Conservation (phyloP, 2,113 vertebrate species). For the Telmatochromis bifrenatus region DNA sequence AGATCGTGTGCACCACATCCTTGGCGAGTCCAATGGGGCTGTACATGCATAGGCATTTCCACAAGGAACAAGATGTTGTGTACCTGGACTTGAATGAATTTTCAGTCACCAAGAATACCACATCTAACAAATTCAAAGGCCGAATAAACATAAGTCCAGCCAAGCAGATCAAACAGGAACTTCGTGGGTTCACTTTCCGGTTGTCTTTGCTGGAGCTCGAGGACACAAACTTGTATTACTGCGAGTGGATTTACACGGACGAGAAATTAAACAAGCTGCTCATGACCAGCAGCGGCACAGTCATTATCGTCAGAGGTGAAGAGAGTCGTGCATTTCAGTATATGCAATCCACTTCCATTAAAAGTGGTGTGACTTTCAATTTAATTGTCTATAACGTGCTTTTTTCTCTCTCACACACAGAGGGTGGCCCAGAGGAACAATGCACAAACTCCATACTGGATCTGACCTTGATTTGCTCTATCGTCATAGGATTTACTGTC, state of each 20-base stretch:
- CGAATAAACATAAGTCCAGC: not conserved
- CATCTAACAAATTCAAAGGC: fast-evolving
- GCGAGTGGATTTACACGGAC: conserved; percentile 2
- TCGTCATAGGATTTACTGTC: not conserved
- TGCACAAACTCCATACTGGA: not conserved
- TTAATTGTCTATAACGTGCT: not conserved
- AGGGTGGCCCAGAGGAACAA: not conserved
- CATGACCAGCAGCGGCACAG: not conserved
- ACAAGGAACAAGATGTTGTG: fast-evolving
- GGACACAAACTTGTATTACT: conserved; percentile 58
- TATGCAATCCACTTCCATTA: not conserved
- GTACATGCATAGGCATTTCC: not conserved
- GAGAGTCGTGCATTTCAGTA: not conserved
- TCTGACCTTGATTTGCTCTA: not conserved
- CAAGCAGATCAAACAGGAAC: fast-evolving
- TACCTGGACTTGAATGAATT: not conserved
- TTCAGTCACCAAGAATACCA: not conserved
- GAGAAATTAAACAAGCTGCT: fast-evolving
- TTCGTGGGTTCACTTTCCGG: not conserved
- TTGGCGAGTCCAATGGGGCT: not conserved
- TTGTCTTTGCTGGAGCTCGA: conserved; percentile 16
- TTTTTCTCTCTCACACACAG: not conserved
- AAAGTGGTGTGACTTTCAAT: not conserved
- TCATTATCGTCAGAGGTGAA: conserved; percentile 56
- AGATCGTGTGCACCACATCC: conserved; percentile 33